A percentile compares a stretch with the other conserved stretches of the same genome.
These are phyloP conservation scores for Clarias magur DNA, from an alignment of 2,113 vertebrate genomes.

Conservation along the genomic window DNA sequence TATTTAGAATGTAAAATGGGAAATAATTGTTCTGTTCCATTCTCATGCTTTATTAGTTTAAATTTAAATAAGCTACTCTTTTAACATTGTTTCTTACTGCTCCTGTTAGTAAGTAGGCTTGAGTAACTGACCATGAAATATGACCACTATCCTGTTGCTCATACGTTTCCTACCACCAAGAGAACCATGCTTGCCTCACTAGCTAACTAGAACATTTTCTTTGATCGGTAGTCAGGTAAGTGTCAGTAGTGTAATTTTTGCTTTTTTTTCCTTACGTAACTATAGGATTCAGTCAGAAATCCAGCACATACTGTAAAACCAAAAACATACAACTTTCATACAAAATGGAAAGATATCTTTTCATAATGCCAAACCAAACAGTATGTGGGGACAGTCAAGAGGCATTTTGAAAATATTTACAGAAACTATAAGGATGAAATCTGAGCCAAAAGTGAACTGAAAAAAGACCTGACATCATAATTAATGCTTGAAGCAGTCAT, in stretches of 20 bases:
- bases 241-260: not conserved
- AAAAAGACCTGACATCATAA: not conserved
- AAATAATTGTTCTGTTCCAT: too few species aligned
- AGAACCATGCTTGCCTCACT: not conserved
- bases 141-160: not conserved
- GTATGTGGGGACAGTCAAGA: not conserved
- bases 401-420: not conserved
- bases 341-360: not conserved
- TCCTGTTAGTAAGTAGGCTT: not conserved
- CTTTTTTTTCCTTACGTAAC: not conserved
- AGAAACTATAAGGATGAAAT: not conserved
- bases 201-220: not conserved
- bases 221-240: not conserved
- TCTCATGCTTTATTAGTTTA: too few species aligned
- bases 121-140: not conserved
- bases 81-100: not conserved
- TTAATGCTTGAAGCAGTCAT: not conserved
- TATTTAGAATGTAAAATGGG: not conserved
- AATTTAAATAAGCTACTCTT: not conserved
- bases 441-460: not conserved
- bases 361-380: not conserved
- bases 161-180: not conserved
- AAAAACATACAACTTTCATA: not conserved
- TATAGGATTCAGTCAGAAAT: not conserved
- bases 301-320: not conserved